A percentile compares a stretch with the other conserved stretches of the same genome.
phyloP scores from a whole-genome alignment of 2,888 invertebrate species.

The Choristoneura rosaceana region DNA sequence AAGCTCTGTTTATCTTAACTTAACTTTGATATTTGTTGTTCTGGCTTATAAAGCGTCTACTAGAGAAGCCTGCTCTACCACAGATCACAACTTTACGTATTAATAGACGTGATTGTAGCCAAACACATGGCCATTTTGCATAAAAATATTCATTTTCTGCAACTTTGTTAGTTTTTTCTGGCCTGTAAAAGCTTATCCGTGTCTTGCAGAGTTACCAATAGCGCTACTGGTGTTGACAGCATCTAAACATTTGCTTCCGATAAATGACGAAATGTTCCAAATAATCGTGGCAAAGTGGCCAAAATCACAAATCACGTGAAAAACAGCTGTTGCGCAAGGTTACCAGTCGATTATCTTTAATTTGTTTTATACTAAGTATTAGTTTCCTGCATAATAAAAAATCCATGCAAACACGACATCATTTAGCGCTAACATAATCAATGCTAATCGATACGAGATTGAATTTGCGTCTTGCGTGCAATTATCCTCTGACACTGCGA shows the following conservation, averaged over 20 bases:
- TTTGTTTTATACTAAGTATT: neutral
- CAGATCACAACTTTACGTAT: too few relatives aligned
- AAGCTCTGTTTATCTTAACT: neutral
- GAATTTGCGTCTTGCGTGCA: constrained; percentile 12
- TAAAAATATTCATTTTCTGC: neutral
- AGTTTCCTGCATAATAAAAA: too few relatives aligned
- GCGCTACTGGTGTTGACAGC: neutral
- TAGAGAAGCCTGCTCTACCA: too few relatives aligned
- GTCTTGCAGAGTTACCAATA: neutral
- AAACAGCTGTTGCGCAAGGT: neutral
- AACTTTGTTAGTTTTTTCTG: neutral
- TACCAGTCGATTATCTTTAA: neutral
- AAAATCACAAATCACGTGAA: neutral
- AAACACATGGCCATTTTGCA: too few relatives aligned
- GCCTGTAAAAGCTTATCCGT: neutral
- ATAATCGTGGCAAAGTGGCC: neutral
- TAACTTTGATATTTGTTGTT: neutral
- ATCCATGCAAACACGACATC: too few relatives aligned
- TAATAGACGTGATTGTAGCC: too few relatives aligned
- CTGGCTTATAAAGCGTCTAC: neutral
- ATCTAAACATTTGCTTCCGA: too few relatives aligned
- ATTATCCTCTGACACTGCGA: constrained; percentile 25
- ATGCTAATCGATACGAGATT: constrained; percentile 6
- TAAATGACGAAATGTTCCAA: too few relatives aligned
- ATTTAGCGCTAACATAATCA: neutral